A percentile compares a stretch with the other conserved stretches of the same genome.
Evolutionary conservation across 2,797 vertebrate species (phyloP).

Genomic region (Enteromius viviparus): DNA sequence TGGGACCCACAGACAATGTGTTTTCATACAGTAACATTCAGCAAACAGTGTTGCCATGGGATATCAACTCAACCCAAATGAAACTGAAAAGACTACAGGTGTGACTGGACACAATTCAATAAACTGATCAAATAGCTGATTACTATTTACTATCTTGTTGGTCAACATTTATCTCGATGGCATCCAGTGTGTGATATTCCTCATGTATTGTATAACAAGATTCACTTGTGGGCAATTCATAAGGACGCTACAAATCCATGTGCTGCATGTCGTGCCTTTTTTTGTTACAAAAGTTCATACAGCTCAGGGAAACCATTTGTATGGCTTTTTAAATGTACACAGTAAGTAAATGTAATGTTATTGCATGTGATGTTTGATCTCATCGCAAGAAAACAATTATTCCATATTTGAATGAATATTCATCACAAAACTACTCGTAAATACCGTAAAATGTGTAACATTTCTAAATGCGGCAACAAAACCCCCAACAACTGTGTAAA

Average conservation of each 20-base stretch:
- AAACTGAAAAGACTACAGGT: conserved; percentile 10
- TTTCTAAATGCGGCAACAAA: neutral
- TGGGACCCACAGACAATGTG: neutral
- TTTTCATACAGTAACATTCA: conserved; percentile 5
- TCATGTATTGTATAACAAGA: neutral
- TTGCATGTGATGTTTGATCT: neutral
- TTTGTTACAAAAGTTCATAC: neutral
- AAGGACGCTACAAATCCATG: neutral
- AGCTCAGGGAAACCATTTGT: neutral
- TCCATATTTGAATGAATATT: neutral
- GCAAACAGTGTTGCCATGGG: conserved; percentile 21
- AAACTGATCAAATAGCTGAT: conserved; percentile 2
- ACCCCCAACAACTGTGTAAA: neutral
- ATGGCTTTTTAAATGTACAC: neutral
- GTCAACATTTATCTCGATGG: neutral
- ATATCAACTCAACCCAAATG: conserved; percentile 2
- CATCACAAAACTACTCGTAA: neutral
- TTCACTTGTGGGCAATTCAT: neutral
- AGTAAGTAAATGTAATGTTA: neutral
- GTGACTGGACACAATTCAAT: conserved; percentile 2
- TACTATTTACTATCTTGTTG: neutral
- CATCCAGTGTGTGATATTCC: neutral
- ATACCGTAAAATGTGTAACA: neutral
- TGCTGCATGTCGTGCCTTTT: neutral
- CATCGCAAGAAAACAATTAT: neutral